A percentile compares a stretch with the other conserved stretches of the same genome.
phyloP scores from a whole-genome alignment of 2,113 vertebrate genomes.

The Gymnogyps californianus region DNA sequence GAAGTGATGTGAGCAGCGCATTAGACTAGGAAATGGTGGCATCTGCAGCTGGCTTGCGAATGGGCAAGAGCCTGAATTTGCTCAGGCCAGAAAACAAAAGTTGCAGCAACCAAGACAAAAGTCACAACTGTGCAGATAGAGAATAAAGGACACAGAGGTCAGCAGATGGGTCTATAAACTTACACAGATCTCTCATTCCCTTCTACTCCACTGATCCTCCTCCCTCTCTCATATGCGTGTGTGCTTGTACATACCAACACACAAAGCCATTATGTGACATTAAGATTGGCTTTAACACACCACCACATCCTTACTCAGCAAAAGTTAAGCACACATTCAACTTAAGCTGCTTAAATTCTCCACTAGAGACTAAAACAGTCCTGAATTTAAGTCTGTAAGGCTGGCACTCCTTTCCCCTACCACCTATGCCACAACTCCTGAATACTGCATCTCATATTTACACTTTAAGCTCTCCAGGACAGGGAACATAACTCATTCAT shows the following conservation, averaged over 20 bases:
- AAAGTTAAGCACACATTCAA: not conserved
- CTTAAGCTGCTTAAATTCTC: not conserved
- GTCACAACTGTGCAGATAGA: not conserved
- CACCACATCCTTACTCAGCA: not conserved
- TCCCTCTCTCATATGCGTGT: no score
- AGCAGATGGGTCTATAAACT: not conserved
- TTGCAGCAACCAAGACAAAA: not conserved
- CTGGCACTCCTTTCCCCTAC: not conserved
- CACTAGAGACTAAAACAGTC: not conserved
- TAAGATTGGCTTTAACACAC: not conserved
- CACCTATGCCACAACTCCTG: not conserved
- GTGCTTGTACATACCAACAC: not conserved
- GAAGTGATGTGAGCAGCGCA: not conserved
- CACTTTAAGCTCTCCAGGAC: not conserved
- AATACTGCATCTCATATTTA: not conserved
- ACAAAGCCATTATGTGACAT: not conserved
- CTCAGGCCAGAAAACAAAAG: not conserved
- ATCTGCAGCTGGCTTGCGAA: not conserved
- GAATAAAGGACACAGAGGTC: not conserved
- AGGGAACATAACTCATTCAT: not conserved
- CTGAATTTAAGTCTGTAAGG: not conserved
- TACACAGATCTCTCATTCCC: no score
- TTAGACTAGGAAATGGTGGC: not conserved
- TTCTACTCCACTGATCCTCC: not conserved
- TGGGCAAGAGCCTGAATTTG: not conserved